phyloP scores from a whole-genome alignment of 2,113 vertebrate genomes.

The Lasiurus borealis region DNA sequence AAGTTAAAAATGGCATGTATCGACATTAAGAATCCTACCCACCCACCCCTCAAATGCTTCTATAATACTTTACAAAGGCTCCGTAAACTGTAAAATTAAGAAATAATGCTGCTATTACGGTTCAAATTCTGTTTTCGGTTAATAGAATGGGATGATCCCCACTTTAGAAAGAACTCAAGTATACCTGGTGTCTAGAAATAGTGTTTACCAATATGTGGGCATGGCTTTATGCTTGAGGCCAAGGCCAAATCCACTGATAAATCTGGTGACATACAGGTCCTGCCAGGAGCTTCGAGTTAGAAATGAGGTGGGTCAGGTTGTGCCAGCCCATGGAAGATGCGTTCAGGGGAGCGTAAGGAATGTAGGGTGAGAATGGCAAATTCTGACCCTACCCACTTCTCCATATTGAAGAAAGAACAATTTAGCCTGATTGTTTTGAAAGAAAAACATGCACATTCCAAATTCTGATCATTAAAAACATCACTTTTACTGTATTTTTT shows the following conservation, averaged over 20 bases:
- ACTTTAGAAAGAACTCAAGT: neutral
- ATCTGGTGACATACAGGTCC: neutral
- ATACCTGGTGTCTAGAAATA: neutral
- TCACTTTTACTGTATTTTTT: conserved; percentile 79
- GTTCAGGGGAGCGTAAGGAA: neutral
- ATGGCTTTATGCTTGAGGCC: conserved; percentile 13
- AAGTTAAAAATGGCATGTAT: conserved; percentile 24
- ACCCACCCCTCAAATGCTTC: neutral
- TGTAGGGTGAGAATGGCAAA: conserved; percentile 9
- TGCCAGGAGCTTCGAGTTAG: neutral
- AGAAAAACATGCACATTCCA: conserved; percentile 51
- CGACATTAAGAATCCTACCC: neutral
- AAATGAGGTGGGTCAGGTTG: neutral
- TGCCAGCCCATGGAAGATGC: neutral
- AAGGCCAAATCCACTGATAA: neutral
- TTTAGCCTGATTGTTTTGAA: conserved; percentile 53
- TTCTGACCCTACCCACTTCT: neutral
- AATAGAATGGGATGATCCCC: neutral
- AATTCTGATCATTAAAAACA: conserved; percentile 54
- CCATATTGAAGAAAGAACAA: conserved; percentile 33
- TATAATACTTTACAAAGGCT: neutral
- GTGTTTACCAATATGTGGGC: neutral
- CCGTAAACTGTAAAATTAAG: neutral
- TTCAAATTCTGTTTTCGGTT: neutral
- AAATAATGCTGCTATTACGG: neutral